phyloP scores from a whole-genome alignment of 2,113 vertebrate genomes.

The Chiloscyllium plagiosum region DNA sequence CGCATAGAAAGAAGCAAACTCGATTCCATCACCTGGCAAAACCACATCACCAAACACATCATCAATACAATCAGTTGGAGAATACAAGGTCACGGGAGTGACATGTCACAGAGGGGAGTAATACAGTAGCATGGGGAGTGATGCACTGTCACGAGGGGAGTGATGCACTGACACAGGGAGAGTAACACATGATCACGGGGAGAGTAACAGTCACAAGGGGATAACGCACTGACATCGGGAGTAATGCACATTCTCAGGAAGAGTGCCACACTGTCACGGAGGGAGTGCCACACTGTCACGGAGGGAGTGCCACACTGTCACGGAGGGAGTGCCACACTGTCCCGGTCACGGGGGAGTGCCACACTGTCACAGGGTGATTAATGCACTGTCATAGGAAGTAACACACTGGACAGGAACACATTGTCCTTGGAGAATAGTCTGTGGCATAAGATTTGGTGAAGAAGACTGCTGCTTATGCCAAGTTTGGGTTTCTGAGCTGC shows the following conservation, averaged over 20 bases:
- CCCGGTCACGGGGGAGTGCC: not conserved
- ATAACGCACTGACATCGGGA: no score
- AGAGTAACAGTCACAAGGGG: not conserved
- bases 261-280: no score
- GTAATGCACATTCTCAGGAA: no score
- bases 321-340: no score
- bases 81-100: not conserved
- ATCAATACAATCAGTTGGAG: not conserved
- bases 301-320: no score
- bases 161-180: not conserved
- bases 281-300: not conserved
- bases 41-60: not conserved
- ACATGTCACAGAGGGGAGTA: not conserved
- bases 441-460: not conserved
- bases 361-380: not conserved
- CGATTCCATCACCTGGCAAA: not conserved
- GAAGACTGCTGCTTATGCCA: not conserved
- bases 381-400: not conserved
- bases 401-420: no score
- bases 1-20: not conserved
- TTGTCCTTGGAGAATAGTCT: not conserved
- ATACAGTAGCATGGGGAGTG: not conserved
- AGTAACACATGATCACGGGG: not conserved
- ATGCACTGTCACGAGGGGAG: not conserved
- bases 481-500: constrained; percentile 42